Percentiles rank a stretch among this genome's conserved stretches.
Evolutionary conservation across 2,888 invertebrate species (phyloP).

Genomic region (Polydrusus cervinus): DNA sequence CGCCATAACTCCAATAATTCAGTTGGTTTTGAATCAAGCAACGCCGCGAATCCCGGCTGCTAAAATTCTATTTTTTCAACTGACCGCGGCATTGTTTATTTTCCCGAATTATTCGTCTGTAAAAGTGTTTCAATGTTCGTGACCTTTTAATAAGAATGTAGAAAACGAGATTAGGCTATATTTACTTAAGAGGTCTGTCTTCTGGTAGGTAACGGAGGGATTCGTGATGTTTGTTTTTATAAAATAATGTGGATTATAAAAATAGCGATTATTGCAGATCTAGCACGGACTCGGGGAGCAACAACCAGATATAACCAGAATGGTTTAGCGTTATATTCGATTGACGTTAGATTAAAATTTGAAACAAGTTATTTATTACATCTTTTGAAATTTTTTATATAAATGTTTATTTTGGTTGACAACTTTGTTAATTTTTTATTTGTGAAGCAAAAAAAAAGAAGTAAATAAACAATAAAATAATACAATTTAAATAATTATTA

Average conservation of each 20-base stretch:
- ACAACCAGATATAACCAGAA: conserved; percentile 23
- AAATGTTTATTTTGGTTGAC: background rate
- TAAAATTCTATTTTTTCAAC: conserved; percentile 20
- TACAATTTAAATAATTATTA: too few relatives aligned
- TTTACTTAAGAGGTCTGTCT: conserved; percentile 20
- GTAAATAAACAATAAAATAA: background rate
- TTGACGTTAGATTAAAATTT: background rate
- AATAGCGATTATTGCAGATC: conserved; percentile 23
- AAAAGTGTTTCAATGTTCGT: conserved; percentile 35
- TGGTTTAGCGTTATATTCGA: background rate
- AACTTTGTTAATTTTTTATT: background rate
- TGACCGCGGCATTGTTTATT: conserved; percentile 22
- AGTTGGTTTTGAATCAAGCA: conserved; percentile 31
- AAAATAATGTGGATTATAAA: conserved; percentile 23
- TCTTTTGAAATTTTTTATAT: too few relatives aligned
- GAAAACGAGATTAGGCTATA: conserved; percentile 3
- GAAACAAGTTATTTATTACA: background rate
- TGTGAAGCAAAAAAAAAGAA: background rate
- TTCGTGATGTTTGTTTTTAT: conserved; percentile 7
- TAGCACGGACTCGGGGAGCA: background rate
- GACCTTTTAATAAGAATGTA: conserved; percentile 11
- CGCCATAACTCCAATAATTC: conserved; percentile 26
- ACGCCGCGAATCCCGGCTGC: conserved; percentile 27
- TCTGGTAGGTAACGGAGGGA: too few relatives aligned
- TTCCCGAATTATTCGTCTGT: conserved; percentile 4